Percentiles rank a stretch among this genome's conserved stretches.
Evolutionary conservation across 2,888 invertebrate species (phyloP).

Genomic region (Alitta virens): DNA sequence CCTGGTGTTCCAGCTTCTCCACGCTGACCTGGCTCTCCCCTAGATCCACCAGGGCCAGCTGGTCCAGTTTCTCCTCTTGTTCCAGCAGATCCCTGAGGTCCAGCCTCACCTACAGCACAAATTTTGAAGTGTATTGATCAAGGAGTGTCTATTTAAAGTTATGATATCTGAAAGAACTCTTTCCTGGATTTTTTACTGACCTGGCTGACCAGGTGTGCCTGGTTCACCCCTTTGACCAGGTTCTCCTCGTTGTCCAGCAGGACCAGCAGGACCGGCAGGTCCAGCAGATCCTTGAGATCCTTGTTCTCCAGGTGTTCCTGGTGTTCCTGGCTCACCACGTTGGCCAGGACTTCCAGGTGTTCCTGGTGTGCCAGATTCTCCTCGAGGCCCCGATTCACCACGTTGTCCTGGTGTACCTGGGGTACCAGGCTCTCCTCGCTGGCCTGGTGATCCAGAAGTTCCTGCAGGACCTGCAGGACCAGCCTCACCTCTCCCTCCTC

Average conservation of each 20-base stretch:
- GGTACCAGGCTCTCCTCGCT: constrained; percentile 12
- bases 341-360: constrained; percentile 15
- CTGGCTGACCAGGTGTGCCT: constrained; percentile 2
- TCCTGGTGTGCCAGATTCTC: constrained; percentile 13
- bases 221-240: constrained; percentile 15
- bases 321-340: constrained; percentile 26
- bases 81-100: constrained; percentile 19
- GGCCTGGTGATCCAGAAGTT: constrained; percentile 13
- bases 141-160: too few relatives aligned
- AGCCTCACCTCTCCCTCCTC: constrained; percentile 31
- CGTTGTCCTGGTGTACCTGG: constrained; percentile 27
- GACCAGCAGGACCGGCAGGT: constrained; percentile 20
- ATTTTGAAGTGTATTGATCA: too few relatives aligned
- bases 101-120: constrained; percentile 13
- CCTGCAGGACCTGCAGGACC: constrained; percentile 29
- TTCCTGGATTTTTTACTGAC: background rate
- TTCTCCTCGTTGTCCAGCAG: constrained; percentile 2
- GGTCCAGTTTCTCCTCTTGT: constrained; percentile 17
- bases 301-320: constrained; percentile 27
- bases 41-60: constrained; percentile 9
- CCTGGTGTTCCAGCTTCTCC: constrained; percentile 22
- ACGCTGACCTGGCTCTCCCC: background rate
- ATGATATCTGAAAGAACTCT: background rate
- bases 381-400: constrained; percentile 18
- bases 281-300: constrained; percentile 10